These are phyloP conservation scores for Heliconius eleuchia DNA, from an alignment of 1,140 invertebrate genomes.

Conservation along the genomic window DNA sequence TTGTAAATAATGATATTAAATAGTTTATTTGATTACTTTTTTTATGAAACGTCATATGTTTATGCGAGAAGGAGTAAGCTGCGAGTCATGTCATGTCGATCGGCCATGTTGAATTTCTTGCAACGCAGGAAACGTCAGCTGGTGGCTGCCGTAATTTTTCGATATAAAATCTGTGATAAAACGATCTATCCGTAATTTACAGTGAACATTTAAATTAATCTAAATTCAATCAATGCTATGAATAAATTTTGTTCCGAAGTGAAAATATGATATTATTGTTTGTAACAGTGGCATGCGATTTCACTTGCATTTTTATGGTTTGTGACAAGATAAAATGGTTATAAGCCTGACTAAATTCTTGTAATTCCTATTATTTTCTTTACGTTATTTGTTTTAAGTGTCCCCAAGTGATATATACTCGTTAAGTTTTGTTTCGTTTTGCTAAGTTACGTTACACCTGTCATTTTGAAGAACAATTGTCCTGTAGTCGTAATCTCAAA, in stretches of 20 bases:
- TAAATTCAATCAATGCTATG: conserved; percentile 45
- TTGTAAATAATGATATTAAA: conserved; percentile 18
- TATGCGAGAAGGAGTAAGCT: conserved; percentile 46
- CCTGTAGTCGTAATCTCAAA: conserved; percentile 32
- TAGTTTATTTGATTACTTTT: conserved; percentile 37
- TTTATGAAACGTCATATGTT: conserved; percentile 64
- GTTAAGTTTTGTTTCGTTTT: conserved; percentile 32
- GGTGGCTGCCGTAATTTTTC: conserved; percentile 74
- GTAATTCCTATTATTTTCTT: conserved; percentile 65
- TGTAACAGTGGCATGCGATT: conserved; percentile 75
- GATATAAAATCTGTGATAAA: conserved; percentile 73
- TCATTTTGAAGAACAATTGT: conserved; percentile 44
- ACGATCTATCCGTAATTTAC: conserved; percentile 54
- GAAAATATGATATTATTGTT: conserved; percentile 77
- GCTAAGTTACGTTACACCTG: conserved; percentile 53
- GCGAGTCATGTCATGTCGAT: conserved; percentile 63
- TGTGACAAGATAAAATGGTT: conserved; percentile 77
- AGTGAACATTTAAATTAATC: conserved; percentile 57
- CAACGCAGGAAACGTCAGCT: conserved; percentile 81
- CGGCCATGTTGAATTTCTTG: conserved; percentile 81
- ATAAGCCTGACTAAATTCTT: conserved; percentile 58
- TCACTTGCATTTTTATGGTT: conserved; percentile 79
- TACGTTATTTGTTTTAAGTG: conserved; percentile 64
- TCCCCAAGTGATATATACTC: conserved; percentile 53
- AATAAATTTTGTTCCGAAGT: conserved; percentile 52